Evolutionary conservation across 64 coral and sea anemone genomes (phyloP), one percentile per base, ranked within the genome.

Genomic region (Montipora efflorescens): DNA sequence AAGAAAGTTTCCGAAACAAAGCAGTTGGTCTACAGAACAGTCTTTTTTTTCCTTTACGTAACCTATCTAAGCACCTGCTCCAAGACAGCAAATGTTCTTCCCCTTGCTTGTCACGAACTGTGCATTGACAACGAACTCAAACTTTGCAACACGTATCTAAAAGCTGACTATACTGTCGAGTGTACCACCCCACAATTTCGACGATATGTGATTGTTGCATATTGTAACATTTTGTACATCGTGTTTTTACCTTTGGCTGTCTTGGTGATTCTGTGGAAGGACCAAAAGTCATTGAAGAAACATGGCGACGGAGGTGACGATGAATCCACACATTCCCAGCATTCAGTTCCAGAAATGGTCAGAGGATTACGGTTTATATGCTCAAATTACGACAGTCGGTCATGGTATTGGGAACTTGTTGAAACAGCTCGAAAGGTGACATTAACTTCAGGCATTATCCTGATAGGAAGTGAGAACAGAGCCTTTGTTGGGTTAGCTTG

Each of bases 321-420:
- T 5, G 5, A 10, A 22, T 25, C n/a, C 4, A 74, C 71, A 74
- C 6, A 55, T 55, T 28, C 71, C 5, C 21, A 74, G n/a, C 5
- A 74, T 36, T 2, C 36, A 36, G 2, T 36, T 5, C 22, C 71
- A 1, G 71, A 74, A 74, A 23, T 74, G 2, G 23, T 74, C 71
- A 36, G 25, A 8, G 71, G 71, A 10, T 74, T 74, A 21, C 71
- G n/a, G 1, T 74, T 74, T 21, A 5, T 74, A 2, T 74, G 8
- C 23, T 2, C 21, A 74, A 74, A 74, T 21, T 74, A 74, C 71
- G 11, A 23, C 6, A 8, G 2, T 20, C 71, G 4, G 0, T 44
- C 71, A 23, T 74, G 71, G 71, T 74, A 74, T 74, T 74, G 71
- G 71, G 71, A 74, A 74, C 71, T 74, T n/a, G 71, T 74, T 74